Conservation (phyloP, 2,113 vertebrate species). For the Deroptyus accipitrinus region DNA sequence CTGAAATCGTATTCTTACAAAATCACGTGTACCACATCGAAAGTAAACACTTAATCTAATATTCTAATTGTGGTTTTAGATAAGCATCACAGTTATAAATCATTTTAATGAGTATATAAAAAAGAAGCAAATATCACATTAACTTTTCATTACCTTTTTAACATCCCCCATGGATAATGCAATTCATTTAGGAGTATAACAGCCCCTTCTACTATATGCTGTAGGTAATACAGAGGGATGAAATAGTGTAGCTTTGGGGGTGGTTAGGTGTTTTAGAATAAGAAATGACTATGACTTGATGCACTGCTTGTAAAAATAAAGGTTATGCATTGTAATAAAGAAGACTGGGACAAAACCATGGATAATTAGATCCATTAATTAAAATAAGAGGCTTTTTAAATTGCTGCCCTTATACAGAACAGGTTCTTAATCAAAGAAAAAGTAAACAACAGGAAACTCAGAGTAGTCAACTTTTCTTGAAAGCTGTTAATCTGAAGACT, state of each 20-base stretch:
- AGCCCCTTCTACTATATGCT: background rate
- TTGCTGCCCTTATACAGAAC: background rate
- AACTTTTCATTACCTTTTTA: slow-evolving; percentile 52
- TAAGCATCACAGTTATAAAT: background rate
- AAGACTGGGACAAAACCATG: background rate
- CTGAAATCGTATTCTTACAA: slow-evolving; percentile 1
- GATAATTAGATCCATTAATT: slow-evolving; percentile 10
- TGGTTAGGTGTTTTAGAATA: background rate
- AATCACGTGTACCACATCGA: slow-evolving; percentile 10
- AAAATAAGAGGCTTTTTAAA: background rate
- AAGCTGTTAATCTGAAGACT: background rate
- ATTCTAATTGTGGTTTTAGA: slow-evolving; percentile 44
- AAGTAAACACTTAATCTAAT: slow-evolving; percentile 50
- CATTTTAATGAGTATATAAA: slow-evolving; percentile 30
- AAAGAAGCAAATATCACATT: slow-evolving; percentile 40
- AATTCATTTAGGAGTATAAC: background rate
- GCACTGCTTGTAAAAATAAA: slow-evolving; percentile 6
- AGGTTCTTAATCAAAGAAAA: background rate
- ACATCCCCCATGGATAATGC: background rate
- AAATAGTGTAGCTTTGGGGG: background rate
- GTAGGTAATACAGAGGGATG: background rate
- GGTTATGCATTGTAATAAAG: slow-evolving; percentile 15
- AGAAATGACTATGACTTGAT: background rate
- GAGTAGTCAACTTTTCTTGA: background rate
- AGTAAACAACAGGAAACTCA: background rate